Evolutionary conservation across 1,140 invertebrate species (phyloP).

Genomic region (Bradysia coprophila): DNA sequence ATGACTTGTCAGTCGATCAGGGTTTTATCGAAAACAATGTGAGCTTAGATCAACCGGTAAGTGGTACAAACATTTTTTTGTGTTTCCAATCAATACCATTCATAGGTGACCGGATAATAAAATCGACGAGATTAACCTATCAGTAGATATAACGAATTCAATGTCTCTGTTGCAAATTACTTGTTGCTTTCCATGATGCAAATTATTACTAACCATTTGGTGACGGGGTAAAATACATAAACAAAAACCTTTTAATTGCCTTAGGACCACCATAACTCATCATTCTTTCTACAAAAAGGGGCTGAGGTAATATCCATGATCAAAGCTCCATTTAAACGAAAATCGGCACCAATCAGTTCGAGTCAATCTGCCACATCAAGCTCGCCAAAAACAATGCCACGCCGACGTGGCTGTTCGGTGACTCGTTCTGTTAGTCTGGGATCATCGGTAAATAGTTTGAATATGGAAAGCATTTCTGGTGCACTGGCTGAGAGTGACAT

Average conservation of each 20-base stretch:
- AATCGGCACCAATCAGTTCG: constrained; percentile 6
- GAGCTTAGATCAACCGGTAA: constrained; percentile 21
- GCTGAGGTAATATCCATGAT: constrained; percentile 18
- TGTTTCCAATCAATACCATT: constrained; percentile 2
- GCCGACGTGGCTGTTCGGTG: constrained; percentile 10
- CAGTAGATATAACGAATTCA: too few relatives aligned
- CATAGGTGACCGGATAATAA: too few relatives aligned
- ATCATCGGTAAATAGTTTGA: constrained; percentile 4
- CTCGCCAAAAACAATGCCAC: background rate
- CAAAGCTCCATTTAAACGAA: constrained; percentile 19
- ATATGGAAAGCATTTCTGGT: background rate
- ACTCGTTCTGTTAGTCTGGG: constrained; percentile 10
- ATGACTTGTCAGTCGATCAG: constrained; percentile 41
- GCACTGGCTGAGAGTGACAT: background rate
- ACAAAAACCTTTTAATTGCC: too few relatives aligned
- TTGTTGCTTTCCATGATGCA: too few relatives aligned
- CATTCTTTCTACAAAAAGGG: constrained; percentile 7
- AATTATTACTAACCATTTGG: background rate
- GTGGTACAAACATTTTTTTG: constrained; percentile 13
- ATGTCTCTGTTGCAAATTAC: too few relatives aligned
- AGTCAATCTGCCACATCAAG: too few relatives aligned
- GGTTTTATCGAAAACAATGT: constrained; percentile 21
- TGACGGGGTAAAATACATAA: too few relatives aligned
- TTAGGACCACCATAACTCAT: background rate
- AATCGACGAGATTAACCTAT: too few relatives aligned